Evolutionary conservation across 2,113 vertebrate species (phyloP), one percentile per base, ranked within the genome.

Genomic region (Sula dactylatra): DNA sequence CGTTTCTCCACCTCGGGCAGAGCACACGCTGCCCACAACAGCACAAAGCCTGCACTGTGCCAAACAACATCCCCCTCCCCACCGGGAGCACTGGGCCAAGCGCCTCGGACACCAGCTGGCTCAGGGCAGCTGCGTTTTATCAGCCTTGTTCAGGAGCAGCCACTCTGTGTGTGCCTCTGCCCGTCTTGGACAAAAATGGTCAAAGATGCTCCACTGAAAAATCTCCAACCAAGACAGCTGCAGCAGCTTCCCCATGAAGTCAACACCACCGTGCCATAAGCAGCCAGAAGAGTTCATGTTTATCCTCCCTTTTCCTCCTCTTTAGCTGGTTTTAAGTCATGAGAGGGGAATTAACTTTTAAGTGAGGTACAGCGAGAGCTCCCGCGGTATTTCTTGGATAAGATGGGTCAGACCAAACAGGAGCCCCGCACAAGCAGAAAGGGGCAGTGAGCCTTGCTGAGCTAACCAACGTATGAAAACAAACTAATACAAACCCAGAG

Each of bases 221-320:
- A 70, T 27, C 26, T 44, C 49, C 77, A 59, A 6, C 5, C 13
- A 8, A 29, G 47, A 20, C 50, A 86, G 76, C 80, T 49, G 49
- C 91, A 56, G 82, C 44, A 6, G 3, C 25, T 36, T 42, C 50
- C 42, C 52, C n/a, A 7, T 2, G 13, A 1, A 62, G 52, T 3
- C 70, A 52, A 3, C 1, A 3, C 82, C 7, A 8, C 54, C 0
- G 0, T 15, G 54, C 59, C 38, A 12, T 25, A 29, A 38, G 25
- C 56, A 62, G 49, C 47, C 44, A 54, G 10, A 49, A 56, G 2
- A 0, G 1, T 7, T 62, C 58, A 36, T 1, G 0, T 42, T 54
- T 66, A 69, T 71, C 42, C 36, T 74, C 32, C 19, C 27, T 77
- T n/a, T n/a, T n/a, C 31, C 45, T 93, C 18, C 34, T 67, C 67